phyloP scores from a whole-genome alignment of 2,888 invertebrate species.

The Tipula vernalis region DNA sequence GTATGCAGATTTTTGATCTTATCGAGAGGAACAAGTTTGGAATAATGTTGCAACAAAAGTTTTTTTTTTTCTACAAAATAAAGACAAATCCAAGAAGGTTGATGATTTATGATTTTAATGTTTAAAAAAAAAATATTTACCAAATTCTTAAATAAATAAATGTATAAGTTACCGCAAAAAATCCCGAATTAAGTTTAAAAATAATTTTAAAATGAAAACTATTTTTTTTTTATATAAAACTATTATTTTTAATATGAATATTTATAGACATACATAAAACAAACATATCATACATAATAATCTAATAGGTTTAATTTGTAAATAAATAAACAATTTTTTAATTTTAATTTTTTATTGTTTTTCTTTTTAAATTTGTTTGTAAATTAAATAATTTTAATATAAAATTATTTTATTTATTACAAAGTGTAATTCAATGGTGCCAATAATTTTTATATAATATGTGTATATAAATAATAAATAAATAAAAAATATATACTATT shows the following conservation, averaged over 20 bases:
- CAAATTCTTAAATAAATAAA: background rate
- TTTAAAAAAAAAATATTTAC: background rate
- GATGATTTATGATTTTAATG: too few relatives aligned
- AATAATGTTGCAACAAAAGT: too few relatives aligned
- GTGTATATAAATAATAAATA: background rate
- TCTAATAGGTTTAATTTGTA: background rate
- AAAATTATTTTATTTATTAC: background rate
- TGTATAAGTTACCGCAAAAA: background rate
- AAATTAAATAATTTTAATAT: background rate
- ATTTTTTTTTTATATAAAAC: background rate
- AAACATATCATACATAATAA: background rate
- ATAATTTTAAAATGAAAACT: background rate
- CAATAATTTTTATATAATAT: background rate
- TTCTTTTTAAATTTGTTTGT: background rate
- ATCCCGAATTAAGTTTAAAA: background rate
- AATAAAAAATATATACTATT: background rate
- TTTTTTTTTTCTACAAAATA: too few relatives aligned
- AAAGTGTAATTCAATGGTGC: conserved; percentile 4
- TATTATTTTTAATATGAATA: background rate
- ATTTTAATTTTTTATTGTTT: background rate
- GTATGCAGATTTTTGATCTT: too few relatives aligned
- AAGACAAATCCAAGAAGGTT: background rate
- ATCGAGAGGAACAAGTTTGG: too few relatives aligned
- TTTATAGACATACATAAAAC: background rate
- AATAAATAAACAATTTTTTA: background rate